Conservation (phyloP, 2,113 vertebrate species). For the Sebastes fasciatus region DNA sequence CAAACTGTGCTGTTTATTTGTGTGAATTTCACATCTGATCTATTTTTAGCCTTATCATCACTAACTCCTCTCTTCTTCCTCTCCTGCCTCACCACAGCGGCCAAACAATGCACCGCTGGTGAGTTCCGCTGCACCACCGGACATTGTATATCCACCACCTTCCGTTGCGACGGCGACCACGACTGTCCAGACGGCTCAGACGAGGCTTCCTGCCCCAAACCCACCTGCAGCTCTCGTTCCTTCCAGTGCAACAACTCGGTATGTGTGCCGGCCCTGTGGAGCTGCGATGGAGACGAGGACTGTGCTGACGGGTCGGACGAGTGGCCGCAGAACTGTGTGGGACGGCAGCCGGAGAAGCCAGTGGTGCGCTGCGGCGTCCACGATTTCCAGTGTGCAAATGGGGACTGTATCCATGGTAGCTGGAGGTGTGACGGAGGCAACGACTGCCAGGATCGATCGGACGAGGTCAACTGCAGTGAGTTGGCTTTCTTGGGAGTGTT, state of each 20-base stretch:
- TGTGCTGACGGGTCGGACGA: slow-evolving; percentile 90
- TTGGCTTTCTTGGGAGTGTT: background rate
- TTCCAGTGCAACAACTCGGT: slow-evolving; percentile 86
- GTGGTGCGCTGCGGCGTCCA: slow-evolving; percentile 58
- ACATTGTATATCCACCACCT: slow-evolving; percentile 83
- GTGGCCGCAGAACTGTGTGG: slow-evolving; percentile 80
- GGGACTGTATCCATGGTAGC: slow-evolving; percentile 83
- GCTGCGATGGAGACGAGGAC: slow-evolving; percentile 87
- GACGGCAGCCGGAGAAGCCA: rapidly evolving
- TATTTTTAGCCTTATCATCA: background rate
- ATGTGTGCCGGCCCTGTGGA: slow-evolving; percentile 86
- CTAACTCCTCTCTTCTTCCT: background rate
- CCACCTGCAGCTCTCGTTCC: slow-evolving; percentile 75
- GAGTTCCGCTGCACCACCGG: slow-evolving; percentile 87
- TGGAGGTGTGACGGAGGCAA: slow-evolving; percentile 86
- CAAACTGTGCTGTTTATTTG: background rate
- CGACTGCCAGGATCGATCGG: slow-evolving; percentile 88
- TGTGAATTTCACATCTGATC: background rate
- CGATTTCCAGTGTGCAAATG: slow-evolving; percentile 87
- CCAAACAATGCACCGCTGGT: slow-evolving; percentile 70
- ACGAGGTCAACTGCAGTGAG: slow-evolving; percentile 90
- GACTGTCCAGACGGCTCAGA: slow-evolving; percentile 90
- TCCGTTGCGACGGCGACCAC: slow-evolving; percentile 85
- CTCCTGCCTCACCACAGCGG: slow-evolving; percentile 67
- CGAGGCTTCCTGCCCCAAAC: slow-evolving; percentile 80